Conservation (phyloP, 2,797 vertebrate genomes). For the Sebastes steindachneri region DNA sequence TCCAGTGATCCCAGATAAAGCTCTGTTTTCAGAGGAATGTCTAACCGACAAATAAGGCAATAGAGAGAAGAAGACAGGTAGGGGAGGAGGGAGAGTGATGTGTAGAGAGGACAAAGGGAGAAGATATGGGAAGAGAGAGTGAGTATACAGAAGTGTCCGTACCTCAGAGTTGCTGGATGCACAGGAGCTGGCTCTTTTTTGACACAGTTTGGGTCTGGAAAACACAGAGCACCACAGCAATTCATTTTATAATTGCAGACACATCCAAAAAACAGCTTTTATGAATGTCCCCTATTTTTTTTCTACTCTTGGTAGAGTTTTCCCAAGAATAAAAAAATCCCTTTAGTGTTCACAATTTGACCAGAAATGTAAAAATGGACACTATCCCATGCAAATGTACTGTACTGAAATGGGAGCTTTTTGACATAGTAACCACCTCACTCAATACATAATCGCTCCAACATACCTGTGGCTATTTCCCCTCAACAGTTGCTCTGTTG, state of each 20-base stretch:
- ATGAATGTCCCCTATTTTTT: constrained; percentile 16
- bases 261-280: constrained; percentile 42
- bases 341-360: constrained; percentile 34
- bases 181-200: constrained; percentile 77
- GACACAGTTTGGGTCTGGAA: constrained; percentile 85
- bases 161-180: constrained; percentile 84
- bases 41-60: constrained; percentile 29
- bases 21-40: constrained; percentile 54
- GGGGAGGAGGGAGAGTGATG: neutral
- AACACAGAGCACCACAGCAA: constrained; percentile 64
- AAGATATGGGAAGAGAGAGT: neutral
- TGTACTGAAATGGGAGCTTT: constrained; percentile 22
- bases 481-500: constrained; percentile 45
- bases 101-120: neutral
- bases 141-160: constrained; percentile 32
- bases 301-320: neutral
- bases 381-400: constrained; percentile 20
- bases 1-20: constrained; percentile 54
- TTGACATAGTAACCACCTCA: constrained; percentile 39
- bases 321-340: constrained; percentile 24
- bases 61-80: neutral
- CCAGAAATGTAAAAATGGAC: constrained; percentile 51
- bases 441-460: constrained; percentile 35
- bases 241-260: constrained; percentile 52
- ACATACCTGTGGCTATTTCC: constrained; percentile 44